These are phyloP conservation scores for Odontophorus gujanensis DNA, from an alignment of 2,113 vertebrate genomes.

Conservation along the genomic window DNA sequence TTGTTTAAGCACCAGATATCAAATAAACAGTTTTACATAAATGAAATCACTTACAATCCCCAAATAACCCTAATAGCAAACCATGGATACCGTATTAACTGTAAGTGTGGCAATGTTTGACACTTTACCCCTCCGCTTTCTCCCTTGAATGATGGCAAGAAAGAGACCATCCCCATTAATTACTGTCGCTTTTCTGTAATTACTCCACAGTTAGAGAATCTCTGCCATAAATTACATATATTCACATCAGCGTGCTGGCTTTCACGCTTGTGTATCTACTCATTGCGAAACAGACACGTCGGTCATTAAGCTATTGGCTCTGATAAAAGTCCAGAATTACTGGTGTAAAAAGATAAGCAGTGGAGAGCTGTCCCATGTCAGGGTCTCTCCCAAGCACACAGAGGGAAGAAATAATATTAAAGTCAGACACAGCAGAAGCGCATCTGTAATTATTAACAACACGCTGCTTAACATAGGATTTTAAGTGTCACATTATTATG, in stretches of 20 bases:
- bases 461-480: slow-evolving; percentile 13
- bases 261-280: slow-evolving; percentile 29
- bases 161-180: slow-evolving; percentile 37
- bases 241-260: slow-evolving; percentile 45
- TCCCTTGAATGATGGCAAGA: not conserved
- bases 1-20: not conserved
- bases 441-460: slow-evolving; percentile 45
- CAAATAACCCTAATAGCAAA: not conserved
- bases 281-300: slow-evolving; percentile 39
- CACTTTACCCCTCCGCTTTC: not conserved
- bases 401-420: not conserved
- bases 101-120: not conserved
- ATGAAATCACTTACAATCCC: not conserved
- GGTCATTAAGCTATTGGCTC: slow-evolving; percentile 57
- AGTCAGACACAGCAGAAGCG: not conserved
- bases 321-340: slow-evolving; percentile 13
- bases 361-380: not conserved
- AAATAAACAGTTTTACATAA: not conserved
- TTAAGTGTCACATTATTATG: slow-evolving; percentile 48
- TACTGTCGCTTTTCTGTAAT: slow-evolving; percentile 42
- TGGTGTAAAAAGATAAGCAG: not conserved
- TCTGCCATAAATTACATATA: slow-evolving; percentile 48
- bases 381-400: not conserved
- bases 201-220: slow-evolving; percentile 23
- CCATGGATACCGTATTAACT: not conserved